Conservation (phyloP, 2,113 vertebrate species). For the Plectropomus leopardus region DNA sequence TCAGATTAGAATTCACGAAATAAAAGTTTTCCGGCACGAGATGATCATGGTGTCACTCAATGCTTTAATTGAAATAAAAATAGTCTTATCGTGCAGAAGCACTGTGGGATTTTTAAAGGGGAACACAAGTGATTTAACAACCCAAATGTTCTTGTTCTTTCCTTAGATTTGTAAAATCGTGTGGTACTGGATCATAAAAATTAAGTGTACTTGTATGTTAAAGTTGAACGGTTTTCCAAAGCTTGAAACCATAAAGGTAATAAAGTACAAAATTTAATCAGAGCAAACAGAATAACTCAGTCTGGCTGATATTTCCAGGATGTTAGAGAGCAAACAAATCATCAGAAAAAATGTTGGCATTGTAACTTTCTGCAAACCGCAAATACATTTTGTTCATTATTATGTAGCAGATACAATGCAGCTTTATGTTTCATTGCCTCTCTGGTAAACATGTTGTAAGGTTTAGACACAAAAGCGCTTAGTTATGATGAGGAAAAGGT, state of each 20-base stretch:
- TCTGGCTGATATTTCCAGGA: not conserved
- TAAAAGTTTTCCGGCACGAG: slow-evolving; percentile 93
- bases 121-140: slow-evolving; percentile 5
- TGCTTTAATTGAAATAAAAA: slow-evolving; percentile 94
- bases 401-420: no score
- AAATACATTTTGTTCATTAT: no score
- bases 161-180: slow-evolving; percentile 2
- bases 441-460: no score
- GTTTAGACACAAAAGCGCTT: no score
- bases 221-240: not conserved
- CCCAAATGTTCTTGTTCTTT: slow-evolving; percentile 12
- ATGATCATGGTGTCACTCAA: slow-evolving; percentile 89
- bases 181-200: no score
- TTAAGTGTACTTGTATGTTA: not conserved
- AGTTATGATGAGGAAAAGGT: no score
- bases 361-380: no score
- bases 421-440: no score
- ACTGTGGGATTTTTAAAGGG: slow-evolving; percentile 41
- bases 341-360: no score
- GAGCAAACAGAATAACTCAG: not conserved
- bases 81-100: slow-evolving; percentile 40
- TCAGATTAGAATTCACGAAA: slow-evolving; percentile 96
- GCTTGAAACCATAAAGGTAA: slow-evolving; percentile 3
- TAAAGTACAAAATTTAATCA: slow-evolving; percentile 11
- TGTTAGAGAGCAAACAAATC: not conserved